Percentiles rank a stretch among this genome's conserved stretches.
These are phyloP conservation scores for Australoheros facetus DNA, from an alignment of 2,797 vertebrate genomes.

Conservation along the genomic window DNA sequence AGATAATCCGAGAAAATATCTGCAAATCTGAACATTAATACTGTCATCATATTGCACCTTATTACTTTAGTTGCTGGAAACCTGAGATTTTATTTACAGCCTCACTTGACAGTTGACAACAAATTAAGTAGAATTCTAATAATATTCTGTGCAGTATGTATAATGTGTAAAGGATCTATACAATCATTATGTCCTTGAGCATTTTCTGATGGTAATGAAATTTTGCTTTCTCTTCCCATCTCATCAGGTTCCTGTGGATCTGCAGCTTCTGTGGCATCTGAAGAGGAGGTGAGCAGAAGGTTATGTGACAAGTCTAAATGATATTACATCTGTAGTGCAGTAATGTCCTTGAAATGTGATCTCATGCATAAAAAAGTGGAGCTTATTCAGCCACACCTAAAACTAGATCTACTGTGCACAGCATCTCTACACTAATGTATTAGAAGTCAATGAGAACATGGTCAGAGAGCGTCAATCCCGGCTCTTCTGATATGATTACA, in stretches of 20 bases:
- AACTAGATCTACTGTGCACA: not conserved
- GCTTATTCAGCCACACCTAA: not conserved
- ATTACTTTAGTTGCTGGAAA: not conserved
- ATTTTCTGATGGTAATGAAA: not conserved
- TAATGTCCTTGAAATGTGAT: slow-evolving; percentile 9
- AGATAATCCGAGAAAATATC: slow-evolving; percentile 14
- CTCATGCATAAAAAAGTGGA: not conserved
- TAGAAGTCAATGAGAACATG: slow-evolving; percentile 30
- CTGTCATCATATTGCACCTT: not conserved
- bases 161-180: not conserved
- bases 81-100: slow-evolving; percentile 1
- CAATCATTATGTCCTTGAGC: not conserved
- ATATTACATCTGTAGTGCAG: not conserved
- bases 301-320: no score
- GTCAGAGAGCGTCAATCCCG: not conserved
- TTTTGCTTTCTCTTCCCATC: not conserved
- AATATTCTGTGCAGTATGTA: not conserved
- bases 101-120: not conserved
- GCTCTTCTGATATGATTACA: slow-evolving; percentile 36
- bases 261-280: not conserved
- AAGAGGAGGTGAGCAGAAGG: no score
- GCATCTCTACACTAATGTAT: slow-evolving; percentile 25
- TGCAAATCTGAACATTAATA: not conserved
- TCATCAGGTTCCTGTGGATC: not conserved
- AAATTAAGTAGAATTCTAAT: not conserved